A percentile compares a stretch with the other conserved stretches of the same genome.
These are phyloP conservation scores for Takifugu flavidus DNA, from an alignment of 2,113 vertebrate genomes.

Conservation along the genomic window DNA sequence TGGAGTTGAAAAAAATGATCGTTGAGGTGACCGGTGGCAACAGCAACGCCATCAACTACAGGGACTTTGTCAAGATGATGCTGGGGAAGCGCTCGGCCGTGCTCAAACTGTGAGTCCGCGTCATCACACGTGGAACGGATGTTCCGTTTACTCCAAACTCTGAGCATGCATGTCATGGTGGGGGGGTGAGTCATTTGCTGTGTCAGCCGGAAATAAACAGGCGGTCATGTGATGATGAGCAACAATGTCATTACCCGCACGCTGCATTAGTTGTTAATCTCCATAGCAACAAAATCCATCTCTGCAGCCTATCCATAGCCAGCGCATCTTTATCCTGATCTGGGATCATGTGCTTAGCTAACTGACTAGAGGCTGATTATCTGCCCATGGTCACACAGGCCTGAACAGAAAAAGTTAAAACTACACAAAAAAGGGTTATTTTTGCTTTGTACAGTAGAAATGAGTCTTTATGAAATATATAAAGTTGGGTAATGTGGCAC, in stretches of 20 bases:
- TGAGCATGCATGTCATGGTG: background rate
- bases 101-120: constrained; percentile 88
- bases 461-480: background rate
- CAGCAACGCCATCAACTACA: constrained; percentile 92
- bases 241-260: constrained; percentile 41
- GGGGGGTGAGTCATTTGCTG: constrained; percentile 5
- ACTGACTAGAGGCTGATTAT: constrained; percentile 47
- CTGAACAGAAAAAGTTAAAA: too few relatives aligned
- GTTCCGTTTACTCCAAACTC: too few relatives aligned
- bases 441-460: background rate
- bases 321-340: constrained; percentile 40
- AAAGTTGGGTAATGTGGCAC: background rate
- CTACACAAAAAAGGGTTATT: background rate
- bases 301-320: constrained; percentile 32
- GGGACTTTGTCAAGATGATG: constrained; percentile 97
- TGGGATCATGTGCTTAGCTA: constrained; percentile 46
- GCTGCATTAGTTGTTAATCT: constrained; percentile 21
- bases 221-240: constrained; percentile 8
- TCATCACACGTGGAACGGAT: too few relatives aligned
- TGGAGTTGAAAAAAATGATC: constrained; percentile 98
- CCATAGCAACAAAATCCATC: constrained; percentile 42
- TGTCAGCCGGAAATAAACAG: constrained; percentile 30
- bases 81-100: constrained; percentile 93
- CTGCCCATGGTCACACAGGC: constrained; percentile 1
- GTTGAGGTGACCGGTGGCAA: constrained; percentile 86